A percentile compares a stretch with the other conserved stretches of the same genome.
Conservation (phyloP, 64 coral and sea anemone species). For the Anthopleura sola region DNA sequence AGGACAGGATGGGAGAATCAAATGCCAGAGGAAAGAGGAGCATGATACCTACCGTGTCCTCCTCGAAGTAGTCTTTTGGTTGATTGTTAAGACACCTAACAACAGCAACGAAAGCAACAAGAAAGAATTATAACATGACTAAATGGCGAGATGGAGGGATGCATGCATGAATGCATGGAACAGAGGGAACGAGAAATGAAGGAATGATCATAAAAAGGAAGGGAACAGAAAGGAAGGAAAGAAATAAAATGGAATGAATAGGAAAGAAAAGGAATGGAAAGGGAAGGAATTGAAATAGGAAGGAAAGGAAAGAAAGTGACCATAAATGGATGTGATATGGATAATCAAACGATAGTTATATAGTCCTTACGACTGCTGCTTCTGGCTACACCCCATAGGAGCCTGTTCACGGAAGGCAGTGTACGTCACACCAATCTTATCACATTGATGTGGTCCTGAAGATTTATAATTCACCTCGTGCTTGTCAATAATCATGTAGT, state of each 20-base stretch:
- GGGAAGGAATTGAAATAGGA: background rate
- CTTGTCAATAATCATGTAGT: constrained; percentile 75
- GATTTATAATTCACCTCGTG: constrained; percentile 77
- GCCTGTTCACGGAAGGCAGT: constrained; percentile 76
- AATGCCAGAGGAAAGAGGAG: background rate
- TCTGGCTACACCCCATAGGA: constrained; percentile 74
- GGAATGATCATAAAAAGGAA: background rate
- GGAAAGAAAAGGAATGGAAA: background rate
- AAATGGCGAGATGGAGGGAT: background rate
- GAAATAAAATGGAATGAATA: background rate
- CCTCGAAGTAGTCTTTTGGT: constrained; percentile 69
- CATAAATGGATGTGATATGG: background rate
- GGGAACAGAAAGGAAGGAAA: background rate
- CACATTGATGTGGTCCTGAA: constrained; percentile 68
- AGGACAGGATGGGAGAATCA: too few species aligned
- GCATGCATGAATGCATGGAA: background rate
- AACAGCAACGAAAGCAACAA: background rate
- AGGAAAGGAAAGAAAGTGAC: background rate
- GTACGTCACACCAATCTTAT: constrained; percentile 85
- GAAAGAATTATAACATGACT: background rate
- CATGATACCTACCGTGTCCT: constrained; percentile 62
- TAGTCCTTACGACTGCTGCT: constrained; percentile 61
- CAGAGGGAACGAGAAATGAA: background rate
- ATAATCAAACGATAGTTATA: too few species aligned
- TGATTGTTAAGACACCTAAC: constrained; percentile 95